Evolutionary conservation across 2,888 invertebrate genomes (phyloP).

Genomic region (Brachyptera putata): DNA sequence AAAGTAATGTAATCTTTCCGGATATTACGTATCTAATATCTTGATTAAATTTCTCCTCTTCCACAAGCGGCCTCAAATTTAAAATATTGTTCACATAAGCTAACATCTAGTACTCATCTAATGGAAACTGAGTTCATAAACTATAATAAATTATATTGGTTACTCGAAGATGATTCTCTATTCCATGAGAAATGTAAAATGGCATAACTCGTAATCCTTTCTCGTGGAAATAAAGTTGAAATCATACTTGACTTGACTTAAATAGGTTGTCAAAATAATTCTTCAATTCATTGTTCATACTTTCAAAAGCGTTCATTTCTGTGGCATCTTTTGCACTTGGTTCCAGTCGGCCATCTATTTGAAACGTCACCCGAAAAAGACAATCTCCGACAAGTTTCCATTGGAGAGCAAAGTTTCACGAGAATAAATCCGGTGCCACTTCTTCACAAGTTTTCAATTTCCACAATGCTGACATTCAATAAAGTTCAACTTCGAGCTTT

Average conservation of each 20-base stretch:
- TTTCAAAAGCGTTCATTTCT: neutral
- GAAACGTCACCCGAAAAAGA: slow-evolving; percentile 13
- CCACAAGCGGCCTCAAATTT: too few species aligned
- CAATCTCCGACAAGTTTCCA: slow-evolving; percentile 17
- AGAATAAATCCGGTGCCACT: slow-evolving; percentile 12
- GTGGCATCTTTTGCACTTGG: neutral
- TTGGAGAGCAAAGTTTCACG: slow-evolving; percentile 15
- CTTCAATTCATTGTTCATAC: slow-evolving; percentile 11
- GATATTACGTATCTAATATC: too few species aligned
- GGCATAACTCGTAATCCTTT: neutral
- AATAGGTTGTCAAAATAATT: slow-evolving; percentile 21
- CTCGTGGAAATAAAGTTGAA: slow-evolving; percentile 14
- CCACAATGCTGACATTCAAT: slow-evolving; percentile 17
- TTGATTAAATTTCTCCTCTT: too few species aligned
- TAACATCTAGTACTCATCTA: too few species aligned
- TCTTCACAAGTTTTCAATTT: slow-evolving; percentile 26
- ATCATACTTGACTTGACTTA: slow-evolving; percentile 17
- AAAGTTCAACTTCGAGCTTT: slow-evolving; percentile 5
- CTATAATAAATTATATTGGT: too few species aligned
- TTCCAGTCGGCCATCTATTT: slow-evolving; percentile 7
- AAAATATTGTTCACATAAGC: too few species aligned
- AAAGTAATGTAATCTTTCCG: too few species aligned
- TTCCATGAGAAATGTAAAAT: neutral
- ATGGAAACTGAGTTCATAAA: too few species aligned
- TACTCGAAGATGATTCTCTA: neutral